These are phyloP conservation scores for Eilema caniola DNA, from an alignment of 2,888 invertebrate genomes.

Conservation along the genomic window DNA sequence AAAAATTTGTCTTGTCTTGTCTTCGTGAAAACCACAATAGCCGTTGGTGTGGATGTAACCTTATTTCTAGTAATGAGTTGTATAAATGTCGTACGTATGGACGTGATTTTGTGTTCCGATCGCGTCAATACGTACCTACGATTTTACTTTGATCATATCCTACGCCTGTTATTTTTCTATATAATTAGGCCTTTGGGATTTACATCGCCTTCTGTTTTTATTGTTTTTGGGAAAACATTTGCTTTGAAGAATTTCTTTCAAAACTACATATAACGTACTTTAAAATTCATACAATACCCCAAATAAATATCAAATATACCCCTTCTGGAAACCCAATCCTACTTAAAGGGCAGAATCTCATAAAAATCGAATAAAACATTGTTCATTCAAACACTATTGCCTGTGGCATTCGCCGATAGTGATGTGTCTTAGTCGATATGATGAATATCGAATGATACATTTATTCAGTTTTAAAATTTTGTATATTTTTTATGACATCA, in stretches of 20 bases:
- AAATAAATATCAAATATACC: constrained; percentile 34
- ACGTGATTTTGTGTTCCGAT: too few relatives aligned
- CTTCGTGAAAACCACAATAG: too few relatives aligned
- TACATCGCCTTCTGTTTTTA: too few relatives aligned
- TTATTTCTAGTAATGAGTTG: too few relatives aligned
- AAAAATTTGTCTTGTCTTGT: too few relatives aligned
- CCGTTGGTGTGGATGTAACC: too few relatives aligned
- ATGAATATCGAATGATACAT: constrained; percentile 14
- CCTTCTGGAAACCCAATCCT: constrained; percentile 39
- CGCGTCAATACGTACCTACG: too few relatives aligned
- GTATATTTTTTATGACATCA: too few relatives aligned
- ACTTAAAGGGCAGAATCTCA: constrained; percentile 51
- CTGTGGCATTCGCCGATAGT: constrained; percentile 38
- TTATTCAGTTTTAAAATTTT: neutral
- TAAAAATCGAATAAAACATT: constrained; percentile 53
- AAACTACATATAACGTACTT: neutral
- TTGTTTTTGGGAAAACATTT: neutral
- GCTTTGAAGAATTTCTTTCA: neutral
- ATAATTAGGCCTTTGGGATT: too few relatives aligned
- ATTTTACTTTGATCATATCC: too few relatives aligned
- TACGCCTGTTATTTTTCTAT: too few relatives aligned
- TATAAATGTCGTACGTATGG: too few relatives aligned
- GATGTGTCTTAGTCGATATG: constrained; percentile 35
- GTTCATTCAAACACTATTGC: constrained; percentile 51
- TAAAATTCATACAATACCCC: constrained; percentile 19